Percentiles rank a stretch among this genome's conserved stretches.
These are phyloP conservation scores for Drosophila anomelani DNA, from an alignment of 2,888 invertebrate species.

Conservation along the genomic window DNA sequence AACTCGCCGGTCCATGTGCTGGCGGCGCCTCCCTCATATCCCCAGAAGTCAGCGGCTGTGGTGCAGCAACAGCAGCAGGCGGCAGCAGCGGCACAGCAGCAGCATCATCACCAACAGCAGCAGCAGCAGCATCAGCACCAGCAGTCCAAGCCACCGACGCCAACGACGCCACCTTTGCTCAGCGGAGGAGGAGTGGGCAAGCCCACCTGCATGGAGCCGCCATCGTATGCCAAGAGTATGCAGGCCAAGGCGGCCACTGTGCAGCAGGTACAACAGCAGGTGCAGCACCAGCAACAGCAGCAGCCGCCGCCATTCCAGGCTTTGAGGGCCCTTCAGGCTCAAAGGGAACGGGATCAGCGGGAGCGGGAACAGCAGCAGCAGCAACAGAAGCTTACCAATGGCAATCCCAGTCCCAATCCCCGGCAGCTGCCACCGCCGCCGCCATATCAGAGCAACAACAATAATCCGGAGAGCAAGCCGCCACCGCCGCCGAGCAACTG, in stretches of 20 bases:
- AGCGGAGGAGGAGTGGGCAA: conserved; percentile 79
- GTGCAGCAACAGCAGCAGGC: conserved; percentile 85
- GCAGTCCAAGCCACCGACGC: conserved; percentile 86
- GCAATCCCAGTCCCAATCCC: conserved; percentile 49
- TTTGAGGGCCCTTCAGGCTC: conserved; percentile 56
- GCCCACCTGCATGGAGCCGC: conserved; percentile 94
- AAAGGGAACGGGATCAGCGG: conserved; percentile 55
- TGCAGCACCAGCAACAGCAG: conserved; percentile 71
- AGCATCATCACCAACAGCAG: conserved; percentile 84
- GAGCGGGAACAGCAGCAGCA: conserved; percentile 38
- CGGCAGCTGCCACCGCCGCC: conserved; percentile 86
- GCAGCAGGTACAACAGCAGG: conserved; percentile 80
- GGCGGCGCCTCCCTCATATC: conserved; percentile 92
- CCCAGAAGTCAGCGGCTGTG: conserved; percentile 87
- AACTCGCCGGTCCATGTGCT: conserved; percentile 84
- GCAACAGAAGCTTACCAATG: conserved; percentile 57
- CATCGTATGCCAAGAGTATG: conserved; percentile 96
- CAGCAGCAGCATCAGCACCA: conserved; percentile 84
- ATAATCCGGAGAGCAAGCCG: conserved; percentile 53
- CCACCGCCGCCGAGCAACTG: conserved; percentile 40
- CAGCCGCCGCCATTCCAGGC: conserved; percentile 64
- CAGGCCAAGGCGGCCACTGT: conserved; percentile 87
- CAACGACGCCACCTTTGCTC: conserved; percentile 86
- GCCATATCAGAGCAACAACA: conserved; percentile 62
- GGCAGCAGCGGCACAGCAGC: conserved; percentile 84